Base-by-base conservation (phyloP, 2,888 invertebrate genomes). In the Ganaspis brasiliensis region DNA sequence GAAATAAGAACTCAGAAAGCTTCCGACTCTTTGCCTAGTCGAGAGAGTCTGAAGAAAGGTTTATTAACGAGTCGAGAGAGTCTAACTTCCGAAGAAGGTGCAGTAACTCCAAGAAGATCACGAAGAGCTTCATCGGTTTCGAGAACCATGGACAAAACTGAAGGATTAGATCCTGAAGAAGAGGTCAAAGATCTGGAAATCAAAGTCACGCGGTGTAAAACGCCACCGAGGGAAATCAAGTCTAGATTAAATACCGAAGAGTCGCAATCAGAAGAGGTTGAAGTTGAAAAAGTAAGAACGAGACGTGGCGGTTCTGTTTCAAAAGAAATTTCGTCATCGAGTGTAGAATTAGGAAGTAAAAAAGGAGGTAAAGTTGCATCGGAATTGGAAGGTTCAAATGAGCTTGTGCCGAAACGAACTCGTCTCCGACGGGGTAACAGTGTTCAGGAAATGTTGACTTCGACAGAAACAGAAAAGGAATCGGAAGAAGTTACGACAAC, bases 231-330 rank as follows among this genome's bases (percentile, higher is more conserved):
- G 21, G 14, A 80, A 61, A 21, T 16, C 24, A 21, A 56, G 52
- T 9, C 24, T 31, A 24, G 6, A 9, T 26, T 26, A n/a, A 45
- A 45, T n/a, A 61, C n/a, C 19, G 14, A 49, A 1, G 80, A 81
- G 8, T 63, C 78, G 9, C 63, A 72, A 3, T 16, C 57, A 1
- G 57, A 67, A 1, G 74, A 73, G 14, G 56, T 71, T 9, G 78
- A 73, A 31, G 10, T 26, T 4, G 59, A 57, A 14, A 81, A 75
- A 67, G 14, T 5, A 10, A 86, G 83, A 59, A 79, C 85, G 0
- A 85, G 88, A 75, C 83, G 86, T 1, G 84, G 87, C 24, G 74
- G 81, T 9, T 87, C 85, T 1, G 77, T 84, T 1, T 86, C 84
- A 16, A 87, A 85, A 71, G 88, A 89, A 72, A 76, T 63, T 57